Evolutionary conservation across 1,140 invertebrate genomes (phyloP), one percentile per base, ranked within the genome.

Genomic region (Euborellia annulipes): DNA sequence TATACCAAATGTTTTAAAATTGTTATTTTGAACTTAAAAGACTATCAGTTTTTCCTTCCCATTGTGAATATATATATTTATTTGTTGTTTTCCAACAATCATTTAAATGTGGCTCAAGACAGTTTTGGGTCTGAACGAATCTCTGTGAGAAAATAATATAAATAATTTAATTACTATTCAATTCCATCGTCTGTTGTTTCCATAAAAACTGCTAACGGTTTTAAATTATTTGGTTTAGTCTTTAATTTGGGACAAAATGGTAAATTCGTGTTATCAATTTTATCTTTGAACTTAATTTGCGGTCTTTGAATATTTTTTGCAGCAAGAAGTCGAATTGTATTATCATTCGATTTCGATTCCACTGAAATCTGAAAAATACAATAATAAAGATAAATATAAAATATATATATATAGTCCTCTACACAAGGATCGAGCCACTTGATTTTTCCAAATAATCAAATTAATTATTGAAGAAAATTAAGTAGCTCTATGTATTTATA

Each of bases 161-260:
- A 19, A n/a, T 14, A 20, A 38, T 3, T 17, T 47, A 41, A 36
- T 50, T 32, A 23, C 9, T 37, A 44, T 36, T 46, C 36, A 32
- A 21, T 67, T 0, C 75, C 76, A 30, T 70, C 58, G 51, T 78
- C 75, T 51, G 71, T 72, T 50, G 77, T 68, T 43, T 81, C 78
- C 6, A 79, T 60, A 40, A 85, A 64, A 49, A 81, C 64, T 1
- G 80, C 75, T 3, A 95, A 61, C 0, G 89, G 85, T 57, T 82
- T 85, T 0, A 89, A 58, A 7, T 81, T 78, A 65, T 97, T 89
- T 1, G 88, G 90, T 64, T 97, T 97, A 11, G 84, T 75, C 38
- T 70, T 80, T 11, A 97, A 76, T 51, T 76, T 72, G 0, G 91
- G 91, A 38, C 78, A 63, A 74, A 91, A 96, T 14, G 83, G 72